Base-by-base conservation (phyloP, 2,797 vertebrate species). In the Pseudopleuronectes americanus region DNA sequence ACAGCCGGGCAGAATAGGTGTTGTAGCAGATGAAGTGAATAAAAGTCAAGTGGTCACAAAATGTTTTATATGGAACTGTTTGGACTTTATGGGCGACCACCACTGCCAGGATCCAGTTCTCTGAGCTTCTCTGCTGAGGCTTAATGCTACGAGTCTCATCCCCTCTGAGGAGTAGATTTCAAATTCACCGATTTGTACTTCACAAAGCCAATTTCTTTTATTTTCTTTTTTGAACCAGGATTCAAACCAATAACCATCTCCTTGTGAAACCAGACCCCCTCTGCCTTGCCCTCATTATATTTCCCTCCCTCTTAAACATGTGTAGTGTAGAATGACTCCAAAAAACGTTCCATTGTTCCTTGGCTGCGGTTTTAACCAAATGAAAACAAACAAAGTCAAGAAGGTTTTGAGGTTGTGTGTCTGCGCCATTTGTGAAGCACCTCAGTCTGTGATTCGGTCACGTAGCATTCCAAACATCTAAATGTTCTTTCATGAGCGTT, bases 41-140 rank as follows among this genome's bases (percentile, higher is more conserved):
- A 64, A 81, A 86, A 79, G 57, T 82, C 60, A 77, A 72, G 55
- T 67, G 64, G 69, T 74, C 74, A 67, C 64, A 71, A 80, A 81
- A 75, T 26, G 23, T 51, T 72, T 79, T 63, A 64, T 57, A 68
- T 60, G n/a, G 21, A 66, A n/a, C 57, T 65, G 48, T 66, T 70
- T 51, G 1, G 61, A 43, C 41, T 77, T 82, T 69, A 76, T 77
- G 65, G 70, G 66, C 59, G 38, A 55, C 60, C 54, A 28, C 53
- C 54, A 1, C 56, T 21, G 10, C 23, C 36, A 21, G 61, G 63
- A 53, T 64, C 43, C 31, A 16, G 66, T 38, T 38, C 66, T 79
- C n/a, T 16, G 10, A 53, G 51, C 53, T 9, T 38, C 52, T 68
- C 28, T 2, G 56, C 66, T 54, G 22, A 75, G 31, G 19, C 10